Evolutionary conservation across 2,888 invertebrate genomes (phyloP).

Genomic region (Bugula neritina): DNA sequence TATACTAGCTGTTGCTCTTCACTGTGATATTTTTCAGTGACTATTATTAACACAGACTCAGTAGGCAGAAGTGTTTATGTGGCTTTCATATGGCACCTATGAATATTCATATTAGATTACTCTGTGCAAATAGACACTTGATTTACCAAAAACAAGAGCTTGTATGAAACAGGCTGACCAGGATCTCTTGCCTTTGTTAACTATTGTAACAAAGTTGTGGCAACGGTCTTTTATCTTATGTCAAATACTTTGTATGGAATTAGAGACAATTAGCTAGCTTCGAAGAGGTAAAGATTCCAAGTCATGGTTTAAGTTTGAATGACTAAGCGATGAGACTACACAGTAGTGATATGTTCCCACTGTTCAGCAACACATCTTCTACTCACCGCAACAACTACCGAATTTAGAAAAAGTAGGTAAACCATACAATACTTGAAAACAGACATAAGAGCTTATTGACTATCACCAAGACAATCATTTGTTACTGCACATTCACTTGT

Average conservation of each 20-base stretch:
- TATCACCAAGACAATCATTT: too few species aligned
- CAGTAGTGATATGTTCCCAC: too few species aligned
- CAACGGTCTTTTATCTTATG: background rate
- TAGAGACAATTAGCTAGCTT: background rate
- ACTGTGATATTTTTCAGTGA: too few species aligned
- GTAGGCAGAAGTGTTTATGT: constrained; percentile 18
- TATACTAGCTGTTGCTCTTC: too few species aligned
- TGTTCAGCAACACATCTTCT: too few species aligned
- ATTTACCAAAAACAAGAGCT: background rate
- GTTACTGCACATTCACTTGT: too few species aligned
- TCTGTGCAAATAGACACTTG: background rate
- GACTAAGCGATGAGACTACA: too few species aligned
- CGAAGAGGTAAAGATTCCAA: background rate
- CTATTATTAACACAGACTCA: background rate
- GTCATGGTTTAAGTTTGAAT: background rate
- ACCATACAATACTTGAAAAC: background rate
- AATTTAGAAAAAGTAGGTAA: background rate
- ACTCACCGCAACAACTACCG: background rate
- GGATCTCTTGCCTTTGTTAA: background rate
- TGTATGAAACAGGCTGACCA: background rate
- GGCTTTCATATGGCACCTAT: constrained; percentile 10
- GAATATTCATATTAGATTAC: background rate
- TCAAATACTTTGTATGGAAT: background rate
- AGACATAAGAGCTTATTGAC: background rate
- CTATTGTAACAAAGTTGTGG: background rate